phyloP scores from a whole-genome alignment of 2,113 vertebrate genomes.

The Monopterus albus region DNA sequence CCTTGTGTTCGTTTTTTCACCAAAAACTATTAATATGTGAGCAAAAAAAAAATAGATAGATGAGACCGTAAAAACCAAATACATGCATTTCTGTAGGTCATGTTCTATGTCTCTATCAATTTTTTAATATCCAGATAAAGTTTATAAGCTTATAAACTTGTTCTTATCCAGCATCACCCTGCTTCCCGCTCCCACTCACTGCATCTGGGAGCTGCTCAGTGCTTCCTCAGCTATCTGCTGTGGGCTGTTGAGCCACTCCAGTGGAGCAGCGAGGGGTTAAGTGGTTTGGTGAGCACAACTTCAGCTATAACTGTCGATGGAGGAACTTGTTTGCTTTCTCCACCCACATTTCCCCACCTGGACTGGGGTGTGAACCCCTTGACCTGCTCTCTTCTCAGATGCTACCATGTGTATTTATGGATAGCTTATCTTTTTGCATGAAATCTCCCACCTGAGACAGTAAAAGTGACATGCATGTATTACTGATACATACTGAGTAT shows the following conservation, averaged over 20 bases:
- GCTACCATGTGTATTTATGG: conserved; percentile 12
- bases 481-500: no score
- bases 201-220: conserved; percentile 22
- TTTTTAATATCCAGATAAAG: conserved; percentile 6
- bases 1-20: no score
- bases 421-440: conserved; percentile 1
- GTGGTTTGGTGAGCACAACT: conserved; percentile 54
- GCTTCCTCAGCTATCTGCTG: conserved; percentile 40
- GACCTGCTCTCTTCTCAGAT: conserved; percentile 4
- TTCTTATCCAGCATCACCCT: background rate
- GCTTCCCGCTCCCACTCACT: background rate
- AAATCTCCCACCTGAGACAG: conserved; percentile 1
- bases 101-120: no score
- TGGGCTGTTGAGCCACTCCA: conserved; percentile 20
- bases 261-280: conserved; percentile 52
- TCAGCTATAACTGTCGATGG: conserved; percentile 28
- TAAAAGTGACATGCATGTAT: conserved; percentile 5
- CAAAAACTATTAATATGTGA: no score
- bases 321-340: conserved; percentile 16
- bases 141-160: background rate
- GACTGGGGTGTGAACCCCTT: conserved; percentile 12
- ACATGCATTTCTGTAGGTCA: no score
- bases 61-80: no score
- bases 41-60: no score
- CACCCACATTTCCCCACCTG: conserved; percentile 29